Conservation (phyloP, 2,888 invertebrate species). For the Cryptops parisi region DNA sequence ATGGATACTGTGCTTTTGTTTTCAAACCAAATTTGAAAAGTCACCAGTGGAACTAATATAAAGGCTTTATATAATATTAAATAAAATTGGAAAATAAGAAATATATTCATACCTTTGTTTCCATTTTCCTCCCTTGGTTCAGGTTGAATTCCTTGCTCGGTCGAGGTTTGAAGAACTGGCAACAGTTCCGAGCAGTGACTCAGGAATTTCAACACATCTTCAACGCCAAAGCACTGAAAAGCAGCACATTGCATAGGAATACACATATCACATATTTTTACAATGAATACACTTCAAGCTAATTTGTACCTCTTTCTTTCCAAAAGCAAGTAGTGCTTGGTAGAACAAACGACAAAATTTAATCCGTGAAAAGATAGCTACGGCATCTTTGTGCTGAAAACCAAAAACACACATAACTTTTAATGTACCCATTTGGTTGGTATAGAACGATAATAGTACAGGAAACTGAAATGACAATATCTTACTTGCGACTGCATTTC, state of each 20-base stretch:
- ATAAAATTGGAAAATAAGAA: slow-evolving; percentile 4
- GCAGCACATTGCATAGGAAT: too few relatives aligned
- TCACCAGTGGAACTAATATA: too few relatives aligned
- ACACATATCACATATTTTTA: too few relatives aligned
- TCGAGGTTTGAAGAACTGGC: slow-evolving; percentile 59
- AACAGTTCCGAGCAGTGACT: slow-evolving; percentile 68
- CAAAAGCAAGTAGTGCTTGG: slow-evolving; percentile 56
- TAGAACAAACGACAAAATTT: slow-evolving; percentile 77
- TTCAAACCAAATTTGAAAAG: too few relatives aligned
- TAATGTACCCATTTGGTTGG: too few relatives aligned
- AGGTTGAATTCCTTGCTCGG: slow-evolving; percentile 56
- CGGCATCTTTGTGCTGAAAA: slow-evolving; percentile 31
- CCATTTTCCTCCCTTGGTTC: slow-evolving; percentile 24
- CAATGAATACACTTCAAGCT: too few relatives aligned
- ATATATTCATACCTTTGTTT: slow-evolving; percentile 33
- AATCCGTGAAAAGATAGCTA: slow-evolving; percentile 47
- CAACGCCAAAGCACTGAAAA: slow-evolving; percentile 31
- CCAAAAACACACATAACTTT: slow-evolving; percentile 13
- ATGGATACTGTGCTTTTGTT: too few relatives aligned
- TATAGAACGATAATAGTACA: too few relatives aligned
- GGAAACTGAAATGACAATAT: too few relatives aligned
- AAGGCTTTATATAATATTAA: too few relatives aligned
- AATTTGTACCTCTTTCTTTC: slow-evolving; percentile 32
- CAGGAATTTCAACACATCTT: slow-evolving; percentile 66
- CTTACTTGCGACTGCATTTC: slow-evolving; percentile 35